Conservation (phyloP, 2,113 vertebrate genomes). For the Penelope pileata region DNA sequence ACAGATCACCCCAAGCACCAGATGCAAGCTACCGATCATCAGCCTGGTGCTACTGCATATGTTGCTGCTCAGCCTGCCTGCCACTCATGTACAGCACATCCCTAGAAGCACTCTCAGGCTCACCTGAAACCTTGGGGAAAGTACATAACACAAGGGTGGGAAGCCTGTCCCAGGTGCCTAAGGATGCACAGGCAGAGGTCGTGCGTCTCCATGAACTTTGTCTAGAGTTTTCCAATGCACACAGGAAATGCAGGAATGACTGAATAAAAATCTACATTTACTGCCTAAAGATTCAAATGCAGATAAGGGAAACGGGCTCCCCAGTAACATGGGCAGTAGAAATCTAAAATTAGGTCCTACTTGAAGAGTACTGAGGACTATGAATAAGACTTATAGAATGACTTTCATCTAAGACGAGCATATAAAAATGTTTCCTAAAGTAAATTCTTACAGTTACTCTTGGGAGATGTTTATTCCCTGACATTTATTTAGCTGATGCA, state of each 20-base stretch:
- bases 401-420: not conserved
- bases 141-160: not conserved
- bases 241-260: not conserved
- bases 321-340: not conserved
- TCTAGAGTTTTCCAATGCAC: not conserved
- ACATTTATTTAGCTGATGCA: constrained; percentile 11
- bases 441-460: not conserved
- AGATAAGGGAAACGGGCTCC: not conserved
- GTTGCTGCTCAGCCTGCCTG: not conserved
- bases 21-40: not conserved
- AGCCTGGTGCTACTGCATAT: not conserved
- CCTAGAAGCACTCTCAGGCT: not conserved
- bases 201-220: not conserved
- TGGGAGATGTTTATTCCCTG: not conserved
- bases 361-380: not conserved
- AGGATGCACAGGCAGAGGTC: not conserved
- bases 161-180: not conserved
- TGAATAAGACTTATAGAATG: not conserved
- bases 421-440: not conserved
- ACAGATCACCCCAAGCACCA: not conserved
- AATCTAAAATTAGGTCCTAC: not conserved
- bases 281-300: not conserved
- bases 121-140: not conserved
- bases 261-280: not conserved
- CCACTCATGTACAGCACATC: not conserved